Evolutionary conservation across 2,113 vertebrate species (phyloP).

Genomic region (Anser brachyrhynchus): DNA sequence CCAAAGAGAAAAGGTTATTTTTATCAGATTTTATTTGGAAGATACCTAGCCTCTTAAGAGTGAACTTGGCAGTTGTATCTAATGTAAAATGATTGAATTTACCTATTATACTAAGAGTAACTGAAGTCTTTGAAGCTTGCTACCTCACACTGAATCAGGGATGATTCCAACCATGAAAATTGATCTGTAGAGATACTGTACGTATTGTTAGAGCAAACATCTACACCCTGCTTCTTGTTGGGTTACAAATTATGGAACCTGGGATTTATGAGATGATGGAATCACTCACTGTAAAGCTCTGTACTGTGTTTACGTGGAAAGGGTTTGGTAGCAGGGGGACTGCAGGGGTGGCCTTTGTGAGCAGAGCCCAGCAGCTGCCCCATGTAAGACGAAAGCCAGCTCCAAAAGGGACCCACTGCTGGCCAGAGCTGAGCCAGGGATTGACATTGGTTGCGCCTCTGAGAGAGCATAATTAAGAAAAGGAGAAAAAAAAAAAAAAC

Average conservation of each 20-base stretch:
- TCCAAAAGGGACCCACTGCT: too few relatives aligned
- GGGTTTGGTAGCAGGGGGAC: too few relatives aligned
- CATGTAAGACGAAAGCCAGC: too few relatives aligned
- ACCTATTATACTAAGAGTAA: not conserved
- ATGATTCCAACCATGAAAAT: not conserved
- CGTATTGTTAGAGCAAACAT: not conserved
- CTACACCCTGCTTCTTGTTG: not conserved
- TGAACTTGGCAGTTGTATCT: conserved; percentile 24
- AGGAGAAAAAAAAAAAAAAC: too few relatives aligned
- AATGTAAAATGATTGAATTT: conserved; percentile 35
- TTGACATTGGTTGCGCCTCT: too few relatives aligned
- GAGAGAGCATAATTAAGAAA: too few relatives aligned
- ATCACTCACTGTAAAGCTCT: not conserved
- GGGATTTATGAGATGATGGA: not conserved
- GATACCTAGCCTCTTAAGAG: not conserved
- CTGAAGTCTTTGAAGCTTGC: conserved; percentile 24
- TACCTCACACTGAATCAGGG: not conserved
- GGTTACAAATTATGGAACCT: not conserved
- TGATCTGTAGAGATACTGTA: not conserved
- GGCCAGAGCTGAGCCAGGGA: too few relatives aligned
- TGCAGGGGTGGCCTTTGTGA: too few relatives aligned
- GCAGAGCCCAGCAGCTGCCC: too few relatives aligned
- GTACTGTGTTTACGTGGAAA: too few relatives aligned
- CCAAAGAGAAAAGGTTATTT: not conserved
- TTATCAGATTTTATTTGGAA: not conserved